Evolutionary conservation across 2,113 vertebrate genomes (phyloP).

Genomic region (Myrmecobius fasciatus): DNA sequence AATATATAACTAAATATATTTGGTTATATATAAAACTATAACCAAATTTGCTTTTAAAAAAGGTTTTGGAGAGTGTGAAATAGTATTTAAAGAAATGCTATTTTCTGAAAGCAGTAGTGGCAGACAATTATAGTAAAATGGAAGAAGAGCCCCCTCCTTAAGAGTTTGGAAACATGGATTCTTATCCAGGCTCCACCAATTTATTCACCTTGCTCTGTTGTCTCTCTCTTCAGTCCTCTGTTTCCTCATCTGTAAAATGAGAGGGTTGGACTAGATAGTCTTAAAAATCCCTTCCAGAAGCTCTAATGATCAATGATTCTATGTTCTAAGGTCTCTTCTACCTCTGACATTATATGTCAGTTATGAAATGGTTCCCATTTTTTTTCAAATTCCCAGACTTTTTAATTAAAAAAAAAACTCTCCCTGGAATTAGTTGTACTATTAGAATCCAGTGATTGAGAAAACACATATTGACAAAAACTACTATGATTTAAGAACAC

Average conservation of each 20-base stretch:
- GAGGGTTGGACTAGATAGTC: neutral
- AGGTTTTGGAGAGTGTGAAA: neutral
- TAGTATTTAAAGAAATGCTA: neutral
- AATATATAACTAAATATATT: too few species aligned
- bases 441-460: neutral
- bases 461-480: neutral
- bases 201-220: neutral
- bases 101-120: neutral
- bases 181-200: neutral
- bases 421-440: neutral
- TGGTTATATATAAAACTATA: too few species aligned
- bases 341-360: neutral
- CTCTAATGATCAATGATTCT: neutral
- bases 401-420: neutral
- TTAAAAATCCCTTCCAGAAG: too few species aligned
- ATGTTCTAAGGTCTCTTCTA: neutral
- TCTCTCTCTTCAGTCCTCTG: neutral
- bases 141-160: neutral
- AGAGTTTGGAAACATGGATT: neutral
- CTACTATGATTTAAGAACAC: neutral
- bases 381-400: neutral
- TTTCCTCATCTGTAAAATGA: neutral
- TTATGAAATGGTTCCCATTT: neutral
- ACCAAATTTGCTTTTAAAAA: neutral
- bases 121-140: neutral